These are phyloP conservation scores for Parapsyche elsis DNA, from an alignment of 1,140 invertebrate species.

Conservation along the genomic window DNA sequence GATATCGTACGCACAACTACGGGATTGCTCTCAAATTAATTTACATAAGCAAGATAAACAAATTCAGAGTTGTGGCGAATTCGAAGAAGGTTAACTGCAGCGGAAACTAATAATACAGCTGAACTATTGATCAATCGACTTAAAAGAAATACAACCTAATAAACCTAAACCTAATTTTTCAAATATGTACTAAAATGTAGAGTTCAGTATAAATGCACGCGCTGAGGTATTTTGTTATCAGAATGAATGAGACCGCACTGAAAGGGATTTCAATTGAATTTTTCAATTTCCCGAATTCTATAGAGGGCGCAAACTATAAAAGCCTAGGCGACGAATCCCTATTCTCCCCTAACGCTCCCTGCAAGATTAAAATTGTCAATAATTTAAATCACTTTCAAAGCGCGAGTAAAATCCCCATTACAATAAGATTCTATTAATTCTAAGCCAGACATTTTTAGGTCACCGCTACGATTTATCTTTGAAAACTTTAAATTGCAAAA, in stretches of 20 bases:
- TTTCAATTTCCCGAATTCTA: constrained; percentile 48
- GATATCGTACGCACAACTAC: not conserved
- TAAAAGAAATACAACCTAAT: too few species aligned
- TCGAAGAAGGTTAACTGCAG: not conserved
- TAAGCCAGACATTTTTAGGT: too few species aligned
- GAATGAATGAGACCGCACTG: not conserved
- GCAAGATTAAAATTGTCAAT: constrained; percentile 32
- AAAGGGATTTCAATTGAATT: constrained; percentile 38
- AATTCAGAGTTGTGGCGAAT: too few species aligned
- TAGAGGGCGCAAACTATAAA: constrained; percentile 18
- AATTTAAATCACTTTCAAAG: not conserved
- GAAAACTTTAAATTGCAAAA: too few species aligned
- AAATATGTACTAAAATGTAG: too few species aligned
- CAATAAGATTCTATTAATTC: too few species aligned
- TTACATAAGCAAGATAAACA: not conserved
- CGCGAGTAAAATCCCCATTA: too few species aligned
- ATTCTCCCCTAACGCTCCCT: not conserved
- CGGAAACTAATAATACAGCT: not conserved
- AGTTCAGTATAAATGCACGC: not conserved
- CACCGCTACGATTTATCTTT: too few species aligned
- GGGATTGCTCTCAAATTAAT: constrained; percentile 3
- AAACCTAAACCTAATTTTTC: too few species aligned
- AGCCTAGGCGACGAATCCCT: constrained; percentile 19
- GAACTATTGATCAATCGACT: not conserved
- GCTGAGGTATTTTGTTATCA: not conserved